Evolutionary conservation across 2,888 invertebrate species (phyloP).

Genomic region (Pycnomerus fuliginosus): DNA sequence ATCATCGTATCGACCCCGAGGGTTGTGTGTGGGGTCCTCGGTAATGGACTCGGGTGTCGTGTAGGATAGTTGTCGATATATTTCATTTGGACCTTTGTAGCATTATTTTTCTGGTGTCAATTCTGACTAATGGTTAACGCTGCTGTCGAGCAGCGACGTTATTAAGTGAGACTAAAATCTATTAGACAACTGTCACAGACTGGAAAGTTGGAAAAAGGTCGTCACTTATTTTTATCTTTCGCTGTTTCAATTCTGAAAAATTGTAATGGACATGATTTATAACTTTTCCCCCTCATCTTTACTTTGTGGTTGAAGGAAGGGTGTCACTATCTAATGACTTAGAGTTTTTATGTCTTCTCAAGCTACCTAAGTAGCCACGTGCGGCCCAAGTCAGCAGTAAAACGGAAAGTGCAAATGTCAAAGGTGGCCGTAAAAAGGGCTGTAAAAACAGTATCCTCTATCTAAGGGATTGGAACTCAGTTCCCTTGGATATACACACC

Average conservation of each 20-base stretch:
- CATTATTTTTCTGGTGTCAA: conserved; percentile 48
- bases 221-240: conserved; percentile 21
- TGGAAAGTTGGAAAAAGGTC: conserved; percentile 18
- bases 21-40: conserved; percentile 31
- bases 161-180: conserved; percentile 48
- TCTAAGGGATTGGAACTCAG: conserved; percentile 19
- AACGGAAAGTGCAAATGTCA: conserved; percentile 34
- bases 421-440: conserved; percentile 31
- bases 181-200: conserved; percentile 46
- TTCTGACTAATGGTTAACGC: conserved; percentile 49
- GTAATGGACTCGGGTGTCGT: conserved; percentile 38
- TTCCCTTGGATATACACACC: conserved; percentile 16
- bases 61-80: conserved; percentile 45
- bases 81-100: conserved; percentile 45
- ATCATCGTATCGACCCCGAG: conserved; percentile 16
- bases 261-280: conserved; percentile 2
- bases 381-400: conserved; percentile 25
- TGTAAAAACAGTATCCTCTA: conserved; percentile 29
- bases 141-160: conserved; percentile 40
- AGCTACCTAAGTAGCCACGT: conserved; percentile 22
- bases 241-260: conserved; percentile 11
- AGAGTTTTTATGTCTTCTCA: conserved; percentile 14
- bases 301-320: not conserved
- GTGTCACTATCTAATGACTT: conserved; percentile 16
- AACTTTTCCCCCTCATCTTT: not conserved